phyloP scores from a whole-genome alignment of 2,888 invertebrate genomes.

The Tribolium freemani region DNA sequence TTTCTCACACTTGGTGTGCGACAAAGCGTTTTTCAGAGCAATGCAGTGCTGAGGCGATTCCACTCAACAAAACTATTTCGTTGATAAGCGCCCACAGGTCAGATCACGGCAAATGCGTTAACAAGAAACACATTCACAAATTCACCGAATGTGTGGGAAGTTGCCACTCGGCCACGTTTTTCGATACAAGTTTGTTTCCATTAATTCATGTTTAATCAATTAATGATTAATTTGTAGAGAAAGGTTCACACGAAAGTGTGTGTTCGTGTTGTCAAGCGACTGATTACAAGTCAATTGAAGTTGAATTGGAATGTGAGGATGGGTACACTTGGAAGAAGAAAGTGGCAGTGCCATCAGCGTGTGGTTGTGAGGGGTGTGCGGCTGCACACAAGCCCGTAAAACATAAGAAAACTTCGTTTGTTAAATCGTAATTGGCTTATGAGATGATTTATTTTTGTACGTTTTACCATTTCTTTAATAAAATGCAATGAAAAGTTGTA shows the following conservation, averaged over 20 bases:
- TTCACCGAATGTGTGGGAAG: constrained; percentile 80
- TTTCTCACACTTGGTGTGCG: too few relatives aligned
- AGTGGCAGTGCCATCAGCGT: constrained; percentile 64
- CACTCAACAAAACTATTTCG: constrained; percentile 72
- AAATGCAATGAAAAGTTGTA: neutral
- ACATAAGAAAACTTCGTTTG: constrained; percentile 9
- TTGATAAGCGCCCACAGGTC: constrained; percentile 69
- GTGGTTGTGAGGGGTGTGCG: constrained; percentile 63
- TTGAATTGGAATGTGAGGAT: constrained; percentile 64
- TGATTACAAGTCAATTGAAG: constrained; percentile 56
- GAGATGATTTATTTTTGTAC: constrained; percentile 1
- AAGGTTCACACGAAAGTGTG: constrained; percentile 70
- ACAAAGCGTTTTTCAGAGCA: constrained; percentile 65
- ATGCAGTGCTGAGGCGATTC: constrained; percentile 72
- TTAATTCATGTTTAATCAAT: neutral
- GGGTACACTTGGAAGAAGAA: constrained; percentile 61
- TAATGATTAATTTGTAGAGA: constrained; percentile 63
- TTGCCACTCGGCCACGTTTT: constrained; percentile 80
- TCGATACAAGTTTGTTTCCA: constrained; percentile 72
- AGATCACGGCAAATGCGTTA: constrained; percentile 76
- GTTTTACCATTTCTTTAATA: neutral
- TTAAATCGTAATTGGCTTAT: constrained; percentile 11
- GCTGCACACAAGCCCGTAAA: constrained; percentile 9
- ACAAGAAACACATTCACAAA: constrained; percentile 72
- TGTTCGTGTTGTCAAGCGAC: constrained; percentile 72